These are phyloP conservation scores for Belonocnema kinseyi DNA, from an alignment of 1,140 invertebrate species.

Conservation along the genomic window DNA sequence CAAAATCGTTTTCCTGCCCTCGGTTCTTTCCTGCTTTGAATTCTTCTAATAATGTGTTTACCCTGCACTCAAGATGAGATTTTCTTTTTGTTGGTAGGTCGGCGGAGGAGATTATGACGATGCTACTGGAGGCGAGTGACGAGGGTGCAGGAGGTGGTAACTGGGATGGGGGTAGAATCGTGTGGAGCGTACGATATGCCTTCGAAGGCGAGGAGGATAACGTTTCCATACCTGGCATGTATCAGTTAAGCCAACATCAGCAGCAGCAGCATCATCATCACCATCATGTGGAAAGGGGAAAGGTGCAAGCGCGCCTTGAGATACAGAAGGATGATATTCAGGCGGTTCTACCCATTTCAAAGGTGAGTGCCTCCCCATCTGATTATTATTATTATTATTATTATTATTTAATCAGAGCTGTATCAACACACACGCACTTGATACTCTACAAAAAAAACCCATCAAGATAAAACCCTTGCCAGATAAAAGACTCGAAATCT, in stretches of 20 bases:
- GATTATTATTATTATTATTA: not conserved
- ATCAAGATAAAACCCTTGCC: too few species aligned
- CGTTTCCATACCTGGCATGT: slow-evolving; percentile 70
- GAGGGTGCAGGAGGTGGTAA: slow-evolving; percentile 84
- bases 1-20: not conserved
- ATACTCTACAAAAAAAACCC: not conserved
- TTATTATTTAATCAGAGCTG: not conserved
- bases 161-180: slow-evolving; percentile 86
- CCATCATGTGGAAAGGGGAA: slow-evolving; percentile 79
- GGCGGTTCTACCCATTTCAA: slow-evolving; percentile 94
- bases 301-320: slow-evolving; percentile 88
- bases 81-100: slow-evolving; percentile 71
- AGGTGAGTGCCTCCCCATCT: slow-evolving; percentile 78
- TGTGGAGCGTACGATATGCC: slow-evolving; percentile 86
- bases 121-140: slow-evolving; percentile 92
- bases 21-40: not conserved
- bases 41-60: slow-evolving; percentile 19
- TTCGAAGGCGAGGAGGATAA: slow-evolving; percentile 79
- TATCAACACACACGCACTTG: not conserved
- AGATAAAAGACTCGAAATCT: too few species aligned
- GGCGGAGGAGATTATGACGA: slow-evolving; percentile 90
- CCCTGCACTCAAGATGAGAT: slow-evolving; percentile 3
- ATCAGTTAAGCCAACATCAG: slow-evolving; percentile 68
- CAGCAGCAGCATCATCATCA: slow-evolving; percentile 71
- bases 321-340: slow-evolving; percentile 97